Base-by-base conservation (phyloP, 1,140 invertebrate species). In the Saccostrea cuccullata region DNA sequence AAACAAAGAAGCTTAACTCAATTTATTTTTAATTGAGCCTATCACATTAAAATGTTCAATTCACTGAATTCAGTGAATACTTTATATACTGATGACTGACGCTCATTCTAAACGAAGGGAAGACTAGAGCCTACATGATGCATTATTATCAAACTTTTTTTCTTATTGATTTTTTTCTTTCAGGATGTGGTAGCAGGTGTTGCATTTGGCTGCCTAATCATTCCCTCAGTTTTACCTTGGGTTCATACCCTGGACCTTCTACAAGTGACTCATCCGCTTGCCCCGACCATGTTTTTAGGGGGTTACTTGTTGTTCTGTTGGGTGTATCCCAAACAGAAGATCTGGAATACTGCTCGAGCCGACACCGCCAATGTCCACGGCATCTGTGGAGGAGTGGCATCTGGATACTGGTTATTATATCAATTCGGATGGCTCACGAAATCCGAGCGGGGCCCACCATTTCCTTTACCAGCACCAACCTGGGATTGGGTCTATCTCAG, bases 291-390 rank as follows among this genome's bases (percentile, higher is more conserved):
- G 60, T 94, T 97, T 58, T 92, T 96, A 82, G 97, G 96, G 26
- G 96, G 98, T 88, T 93, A 96, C 0, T 95, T 96, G 84, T 94
- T 97, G 86, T 97, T 96, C 93, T 97, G 97, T 95, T 97, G 97
- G 3, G 96, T 96, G 86, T 94, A 95, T 84, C 96, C 96, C 84
- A 96, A 97, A 86, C 97, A 92, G 55, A 91, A 92, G 84, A 87
- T 90, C 82, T 93, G 93, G 90, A 91, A 89, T 85, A 93, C 93
- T 23, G 89, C 90, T 12, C 98, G 98, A 94, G 97, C 97, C 60
- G 98, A 98, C 94, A 98, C 98, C 1, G 96, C 97, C 17, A 97
- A 97, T 95, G 97, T 98, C 85, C 95, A 98, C 70, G 97, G 85
- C 15, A 91, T 97, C 12, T 97, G 96, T 89, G 96, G 96, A 23